Percentiles rank a stretch among this genome's conserved stretches.
phyloP scores from a whole-genome alignment of 2,797 vertebrate genomes.

The Leuciscus waleckii region DNA sequence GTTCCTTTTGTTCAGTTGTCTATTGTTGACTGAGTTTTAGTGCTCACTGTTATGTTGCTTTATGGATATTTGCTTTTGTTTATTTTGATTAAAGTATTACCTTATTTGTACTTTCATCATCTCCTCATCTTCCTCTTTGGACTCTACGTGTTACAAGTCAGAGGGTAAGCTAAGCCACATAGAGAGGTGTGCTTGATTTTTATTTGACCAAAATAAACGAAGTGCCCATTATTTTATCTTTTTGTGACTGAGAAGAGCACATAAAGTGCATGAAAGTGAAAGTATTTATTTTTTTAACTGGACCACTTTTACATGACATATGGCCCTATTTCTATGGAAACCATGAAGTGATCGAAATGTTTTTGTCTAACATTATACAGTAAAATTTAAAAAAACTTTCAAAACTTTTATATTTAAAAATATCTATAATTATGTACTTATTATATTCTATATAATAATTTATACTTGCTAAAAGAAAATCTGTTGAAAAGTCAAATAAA shows the following conservation, averaged over 20 bases:
- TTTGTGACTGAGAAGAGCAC: neutral
- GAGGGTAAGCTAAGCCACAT: neutral
- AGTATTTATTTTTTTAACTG: neutral
- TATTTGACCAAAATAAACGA: neutral
- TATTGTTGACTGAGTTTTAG: too few species aligned
- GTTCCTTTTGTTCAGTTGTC: neutral
- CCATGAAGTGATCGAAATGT: neutral
- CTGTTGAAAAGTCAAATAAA: neutral
- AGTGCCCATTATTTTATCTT: neutral
- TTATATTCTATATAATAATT: neutral
- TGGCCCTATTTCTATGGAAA: neutral
- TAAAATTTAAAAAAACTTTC: neutral
- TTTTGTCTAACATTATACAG: neutral
- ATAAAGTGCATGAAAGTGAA: neutral
- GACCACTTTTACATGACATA: neutral
- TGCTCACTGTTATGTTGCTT: neutral
- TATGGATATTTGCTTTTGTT: neutral
- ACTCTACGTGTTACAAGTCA: neutral
- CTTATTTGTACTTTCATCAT: neutral
- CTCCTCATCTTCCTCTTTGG: neutral
- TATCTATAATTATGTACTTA: neutral
- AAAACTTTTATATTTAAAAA: neutral
- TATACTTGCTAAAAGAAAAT: neutral
- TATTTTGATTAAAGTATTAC: neutral
- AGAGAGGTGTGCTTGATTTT: neutral